Evolutionary conservation across 2,888 invertebrate species (phyloP).

Genomic region (Gastrophysa polygoni): DNA sequence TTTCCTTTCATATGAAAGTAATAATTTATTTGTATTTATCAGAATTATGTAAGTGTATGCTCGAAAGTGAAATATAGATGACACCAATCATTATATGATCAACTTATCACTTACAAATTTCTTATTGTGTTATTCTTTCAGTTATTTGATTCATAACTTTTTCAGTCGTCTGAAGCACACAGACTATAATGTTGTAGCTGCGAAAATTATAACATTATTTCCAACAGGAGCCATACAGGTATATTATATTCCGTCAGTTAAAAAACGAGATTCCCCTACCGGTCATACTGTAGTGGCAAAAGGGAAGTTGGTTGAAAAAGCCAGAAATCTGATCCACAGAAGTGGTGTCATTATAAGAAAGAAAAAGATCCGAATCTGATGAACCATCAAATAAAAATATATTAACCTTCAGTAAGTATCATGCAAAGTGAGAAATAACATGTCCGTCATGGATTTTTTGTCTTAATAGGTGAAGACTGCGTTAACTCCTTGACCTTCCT

Average conservation of each 20-base stretch:
- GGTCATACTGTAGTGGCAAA: constrained; percentile 20
- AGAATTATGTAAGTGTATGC: no score
- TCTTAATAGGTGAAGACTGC: background rate
- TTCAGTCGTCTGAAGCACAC: constrained; percentile 19
- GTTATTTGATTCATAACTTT: background rate
- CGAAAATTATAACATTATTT: constrained; percentile 23
- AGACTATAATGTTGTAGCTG: constrained; percentile 19
- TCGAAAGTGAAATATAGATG: no score
- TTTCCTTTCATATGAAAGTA: no score
- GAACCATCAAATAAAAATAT: background rate
- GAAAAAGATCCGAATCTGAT: background rate
- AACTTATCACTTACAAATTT: no score
- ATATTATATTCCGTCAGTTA: constrained; percentile 27
- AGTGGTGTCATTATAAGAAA: constrained; percentile 12
- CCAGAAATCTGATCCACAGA: constrained; percentile 21
- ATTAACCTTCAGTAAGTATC: background rate
- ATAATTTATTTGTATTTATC: no score
- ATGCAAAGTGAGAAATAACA: background rate
- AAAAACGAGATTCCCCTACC: constrained; percentile 18
- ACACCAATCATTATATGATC: no score
- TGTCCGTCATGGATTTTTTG: background rate
- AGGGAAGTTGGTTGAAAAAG: constrained; percentile 31
- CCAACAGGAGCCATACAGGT: background rate
- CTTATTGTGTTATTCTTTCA: no score
- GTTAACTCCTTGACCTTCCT: background rate